Base-by-base conservation (phyloP, 1,140 invertebrate genomes). In the Holotrichia oblita region DNA sequence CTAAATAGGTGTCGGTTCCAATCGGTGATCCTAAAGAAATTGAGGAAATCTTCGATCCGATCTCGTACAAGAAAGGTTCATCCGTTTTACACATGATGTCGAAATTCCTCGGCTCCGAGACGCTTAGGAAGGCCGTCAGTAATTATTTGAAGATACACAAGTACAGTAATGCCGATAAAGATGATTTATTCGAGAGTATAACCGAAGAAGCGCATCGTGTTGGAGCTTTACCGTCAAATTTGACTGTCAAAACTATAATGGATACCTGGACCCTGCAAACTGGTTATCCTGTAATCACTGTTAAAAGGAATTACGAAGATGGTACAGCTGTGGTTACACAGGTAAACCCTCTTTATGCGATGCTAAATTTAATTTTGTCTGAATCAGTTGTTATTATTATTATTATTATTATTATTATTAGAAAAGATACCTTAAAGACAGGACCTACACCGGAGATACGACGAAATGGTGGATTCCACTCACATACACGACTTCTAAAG, bases 11-110 rank as follows among this genome's bases (percentile, higher is more conserved):
- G 3, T 92, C 91, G 0, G 89, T 91, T 2, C 87, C 89, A 10
- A 89, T 93, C 17, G 88, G 90, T 69, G 84, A 92, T 83, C 94
- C 95, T 0, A 91, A 92, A 82, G 93, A 97, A 87, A 97, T 98
- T 22, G 90, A 90, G 0, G 93, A 97, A 87, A 95, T 97, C 48
- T 98, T 98, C 87, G 96, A 98, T 85, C 88, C 90, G 14, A 97
- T 98, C 82, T 96, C 95, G 0, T 98, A 98, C 85, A 90, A 90
- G 77, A 98, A 98, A 90, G 96, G 95, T 69, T 90, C 91, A 12
- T 90, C 89, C 7, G 89, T 98, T 12, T 92, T 98, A 64, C 89
- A 96, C 9, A 98, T 98, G 96, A 96, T 98, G 93, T 91, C 92
- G 78, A 89, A 93, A 84, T 96, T 97, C 87, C 87, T 98, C 3